Percentiles rank a stretch among this genome's conserved stretches.
Evolutionary conservation across 1,140 invertebrate species (phyloP).

Genomic region (Drosophila rufa): DNA sequence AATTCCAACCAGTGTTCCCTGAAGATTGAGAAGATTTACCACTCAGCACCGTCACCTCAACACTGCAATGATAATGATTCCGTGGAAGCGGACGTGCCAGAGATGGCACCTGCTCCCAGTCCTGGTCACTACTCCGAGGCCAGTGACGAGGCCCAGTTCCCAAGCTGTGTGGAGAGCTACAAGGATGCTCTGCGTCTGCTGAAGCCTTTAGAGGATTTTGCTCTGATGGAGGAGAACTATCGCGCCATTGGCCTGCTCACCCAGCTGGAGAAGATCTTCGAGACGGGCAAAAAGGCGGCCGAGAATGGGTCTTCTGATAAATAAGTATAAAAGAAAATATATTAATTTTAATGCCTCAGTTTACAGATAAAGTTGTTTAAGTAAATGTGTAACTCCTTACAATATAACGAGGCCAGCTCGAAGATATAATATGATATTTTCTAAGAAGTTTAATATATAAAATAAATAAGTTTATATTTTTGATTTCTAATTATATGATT

Average conservation of each 20-base stretch:
- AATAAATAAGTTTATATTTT: not conserved
- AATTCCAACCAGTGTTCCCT: slow-evolving; percentile 1
- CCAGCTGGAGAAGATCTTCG: slow-evolving; percentile 77
- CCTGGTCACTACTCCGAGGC: slow-evolving; percentile 52
- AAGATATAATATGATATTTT: not conserved
- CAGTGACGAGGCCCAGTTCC: slow-evolving; percentile 52
- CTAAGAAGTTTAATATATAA: not conserved
- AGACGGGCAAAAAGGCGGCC: slow-evolving; percentile 16
- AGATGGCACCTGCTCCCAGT: slow-evolving; percentile 6
- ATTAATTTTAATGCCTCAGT: not conserved
- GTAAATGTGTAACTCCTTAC: no score
- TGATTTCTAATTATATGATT: no score
- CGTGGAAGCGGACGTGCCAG: not conserved
- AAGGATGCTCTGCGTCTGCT: slow-evolving; percentile 75
- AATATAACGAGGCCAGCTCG: not conserved
- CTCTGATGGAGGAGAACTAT: slow-evolving; percentile 77
- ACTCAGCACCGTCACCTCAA: not conserved
- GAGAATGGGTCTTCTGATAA: not conserved
- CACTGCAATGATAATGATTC: slow-evolving; percentile 8
- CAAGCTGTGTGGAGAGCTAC: slow-evolving; percentile 62
- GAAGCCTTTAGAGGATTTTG: slow-evolving; percentile 78
- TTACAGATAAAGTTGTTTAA: not conserved
- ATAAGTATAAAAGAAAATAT: not conserved
- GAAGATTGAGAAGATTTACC: slow-evolving; percentile 71
- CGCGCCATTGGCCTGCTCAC: slow-evolving; percentile 77